Base-by-base conservation (phyloP, 2,113 vertebrate genomes). In the Centrocercus urophasianus region DNA sequence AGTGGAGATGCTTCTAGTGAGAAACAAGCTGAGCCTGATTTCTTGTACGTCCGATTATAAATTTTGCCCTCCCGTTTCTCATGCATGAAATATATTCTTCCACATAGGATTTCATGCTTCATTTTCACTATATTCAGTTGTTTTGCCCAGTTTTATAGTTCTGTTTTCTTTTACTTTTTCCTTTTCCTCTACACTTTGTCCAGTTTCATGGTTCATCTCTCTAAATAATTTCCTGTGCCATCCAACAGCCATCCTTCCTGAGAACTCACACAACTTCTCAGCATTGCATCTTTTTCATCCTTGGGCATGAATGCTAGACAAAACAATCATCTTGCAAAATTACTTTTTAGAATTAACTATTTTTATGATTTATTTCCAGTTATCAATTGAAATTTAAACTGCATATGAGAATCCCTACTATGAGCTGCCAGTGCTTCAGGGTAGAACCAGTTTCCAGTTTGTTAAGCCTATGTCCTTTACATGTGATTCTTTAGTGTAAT, bases 281-380 rank as follows among this genome's bases (percentile, higher is more conserved):
- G 24, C 32, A 54, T 45, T 5, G 1, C 7, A 11, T 36, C 32
- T 25, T 92, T 54, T 60, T 83, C 25, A 22, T 73, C 34, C 6
- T 21, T 15, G 8, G 1, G 4, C 2, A 6, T 47, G 5, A 2
- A 0, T 11, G 15, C 4, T 54, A 13, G 56, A 48, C 4, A 86
- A 67, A 83, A 73, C 15, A 86, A 66, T 32, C 27, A 28, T 50
- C 2, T 9, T 24, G 24, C 25, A 74, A 45, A 86, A 75, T 71
- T 59, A 45, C 32, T 75, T 90, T 65, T 90, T 48, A 11, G 30
- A 45, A 36, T 59, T 86, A 65, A 2, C 3, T 63, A 6, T 61
- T 91, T 54, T 57, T 73, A 63, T 22, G 0, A 30, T 57, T 73
- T 63, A 6, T 83, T 66, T 80, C 18, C 22, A 36, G 13, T 32